Base-by-base conservation (phyloP, 2,888 invertebrate species). In the Lordiphosa andalusiaca region DNA sequence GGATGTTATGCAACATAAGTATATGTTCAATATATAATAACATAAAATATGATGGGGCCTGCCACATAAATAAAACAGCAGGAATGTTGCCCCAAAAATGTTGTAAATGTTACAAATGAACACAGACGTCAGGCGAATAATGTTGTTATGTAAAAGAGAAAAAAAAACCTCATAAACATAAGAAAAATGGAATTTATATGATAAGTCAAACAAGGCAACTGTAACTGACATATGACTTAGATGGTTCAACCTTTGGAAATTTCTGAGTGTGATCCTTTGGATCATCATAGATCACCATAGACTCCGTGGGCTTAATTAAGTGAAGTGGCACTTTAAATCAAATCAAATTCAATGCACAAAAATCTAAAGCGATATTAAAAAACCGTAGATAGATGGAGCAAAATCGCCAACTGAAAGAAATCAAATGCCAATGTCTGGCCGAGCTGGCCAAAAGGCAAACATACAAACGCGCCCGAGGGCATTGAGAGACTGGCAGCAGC, bases 11-110 rank as follows among this genome's bases (percentile, higher is more conserved):
- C 66, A 69, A 69, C 80, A 78, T 80, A 74, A 74, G 73, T 74
- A 75, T 66, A 72, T 75, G 72, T 72, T 74, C 80, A 80, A 74
- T 74, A 71, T 76, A 68, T 76, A 73, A 81, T 81, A 77, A 64
- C 71, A 76, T 77, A 66, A 71, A 71, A 76, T 76, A 71, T 81
- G 73, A 76, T 67, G 64, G 54, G 62, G 53, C 70, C 73, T 67
- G 76, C 64, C 73, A 70, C 73, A 75, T 80, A 75, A 75, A 73
- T 76, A 76, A 80, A 61, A 59, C 68, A 72, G 68, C 55, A 51
- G 41, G 54, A 50, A 61, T 59, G 42, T 56, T 54, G 54, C 47
- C 16, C 39, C 33, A 36, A 19, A 54, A 71, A 67, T 58, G 60
- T 49, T 53, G 57, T 55, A 61, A 68, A 68, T 57, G 52, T 73